Conservation (phyloP, 2,888 invertebrate genomes). For the Parnassius orleans region DNA sequence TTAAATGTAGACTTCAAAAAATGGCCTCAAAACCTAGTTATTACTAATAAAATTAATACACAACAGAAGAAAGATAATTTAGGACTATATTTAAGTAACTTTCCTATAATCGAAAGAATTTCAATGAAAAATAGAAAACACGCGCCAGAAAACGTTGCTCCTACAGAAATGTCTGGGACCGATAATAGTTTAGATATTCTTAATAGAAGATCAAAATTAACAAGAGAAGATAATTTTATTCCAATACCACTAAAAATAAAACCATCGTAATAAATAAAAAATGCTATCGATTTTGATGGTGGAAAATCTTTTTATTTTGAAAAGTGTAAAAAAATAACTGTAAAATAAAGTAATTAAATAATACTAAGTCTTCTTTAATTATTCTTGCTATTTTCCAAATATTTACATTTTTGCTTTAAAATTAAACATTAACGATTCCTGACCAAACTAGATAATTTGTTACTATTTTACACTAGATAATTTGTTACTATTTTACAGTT, state of each 20-base stretch:
- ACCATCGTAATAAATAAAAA: neutral
- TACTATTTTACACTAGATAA: neutral
- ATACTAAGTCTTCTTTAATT: no score
- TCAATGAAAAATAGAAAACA: constrained; percentile 11
- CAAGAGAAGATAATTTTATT: constrained; percentile 6
- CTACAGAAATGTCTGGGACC: neutral
- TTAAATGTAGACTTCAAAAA: constrained; percentile 22
- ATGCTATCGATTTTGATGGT: neutral
- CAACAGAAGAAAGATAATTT: neutral
- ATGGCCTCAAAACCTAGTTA: constrained; percentile 18
- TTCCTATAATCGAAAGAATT: constrained; percentile 1
- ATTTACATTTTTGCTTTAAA: no score
- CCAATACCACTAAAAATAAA: constrained; percentile 20
- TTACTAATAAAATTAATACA: constrained; percentile 18
- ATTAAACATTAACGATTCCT: no score
- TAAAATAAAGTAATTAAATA: no score
- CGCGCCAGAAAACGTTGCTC: constrained; percentile 18
- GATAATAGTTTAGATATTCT: neutral
- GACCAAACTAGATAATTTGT: neutral
- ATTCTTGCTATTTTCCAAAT: no score
- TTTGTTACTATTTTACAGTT: neutral
- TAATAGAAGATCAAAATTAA: neutral
- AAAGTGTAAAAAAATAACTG: no score
- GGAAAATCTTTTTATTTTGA: no score
- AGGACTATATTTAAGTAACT: constrained; percentile 1